Base-by-base conservation (phyloP, 2,888 invertebrate species). In the Chloroclystis v-ata region DNA sequence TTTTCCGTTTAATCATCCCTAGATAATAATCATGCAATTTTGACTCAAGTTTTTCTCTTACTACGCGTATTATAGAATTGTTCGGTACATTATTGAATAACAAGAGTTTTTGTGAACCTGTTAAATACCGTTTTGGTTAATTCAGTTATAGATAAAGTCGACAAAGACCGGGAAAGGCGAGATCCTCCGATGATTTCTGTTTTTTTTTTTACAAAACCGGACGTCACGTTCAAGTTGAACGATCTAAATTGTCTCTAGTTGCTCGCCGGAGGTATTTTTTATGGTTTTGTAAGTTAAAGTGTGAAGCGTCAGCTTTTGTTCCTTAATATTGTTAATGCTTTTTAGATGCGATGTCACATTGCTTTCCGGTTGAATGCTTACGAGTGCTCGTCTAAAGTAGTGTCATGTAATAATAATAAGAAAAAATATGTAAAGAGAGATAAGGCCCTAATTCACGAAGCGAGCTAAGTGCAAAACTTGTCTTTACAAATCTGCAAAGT, bases 211-310 rank as follows among this genome's bases (percentile, higher is more conserved):
- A 56, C 52, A 62, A 68, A 63, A 61, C 75, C 84, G 84, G 82
- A 82, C 69, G 79, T 82, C 85, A 85, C 85, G 84, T 81, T 62
- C 66, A 66, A 76, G 78, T 78, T 80, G 78, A 82, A 82, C 56
- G 80, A 74, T 81, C 82, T 73, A 70, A 73, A 68, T 73, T 69
- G 68, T 65, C 61, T 68, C 70, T 75, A 71, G 59, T 62, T 52
- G 60, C 57, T 64, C 54, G 56, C 51, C 43, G 29, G 37, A 38
- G 38, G 9, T 45, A 43, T 51, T 46, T 46, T 37, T 48, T 50
- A 41, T 49, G 28, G 40, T 28, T 47, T 49, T 45, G 37, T 43
- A 37, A 50, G 35, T 12, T 43, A 33, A 42, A 45, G 35, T 30
- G 43, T 37, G 35, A 47, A 45, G 29, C n/a, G n/a, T 41, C 14